Evolutionary conservation across 2,113 vertebrate genomes (phyloP).

Genomic region (Budorcas taxicolor): DNA sequence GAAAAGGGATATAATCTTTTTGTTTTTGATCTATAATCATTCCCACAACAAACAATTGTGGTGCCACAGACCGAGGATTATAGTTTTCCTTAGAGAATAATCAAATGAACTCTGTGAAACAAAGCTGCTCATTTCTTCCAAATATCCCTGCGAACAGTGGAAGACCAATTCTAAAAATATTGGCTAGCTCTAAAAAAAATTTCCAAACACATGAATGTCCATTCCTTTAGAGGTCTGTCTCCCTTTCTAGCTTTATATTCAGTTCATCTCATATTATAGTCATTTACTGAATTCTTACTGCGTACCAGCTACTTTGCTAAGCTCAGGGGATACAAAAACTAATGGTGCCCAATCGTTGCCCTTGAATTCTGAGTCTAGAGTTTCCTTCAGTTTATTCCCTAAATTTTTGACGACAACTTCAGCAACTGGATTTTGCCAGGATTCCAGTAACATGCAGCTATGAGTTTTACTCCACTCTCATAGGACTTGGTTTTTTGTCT

Average conservation of each 20-base stretch:
- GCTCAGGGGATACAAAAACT: not conserved
- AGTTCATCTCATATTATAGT: not conserved
- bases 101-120: slow-evolving; percentile 17
- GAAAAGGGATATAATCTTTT: slow-evolving; percentile 46
- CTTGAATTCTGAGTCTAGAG: not conserved
- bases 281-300: not conserved
- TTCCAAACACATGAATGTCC: not conserved
- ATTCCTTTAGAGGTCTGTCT: not conserved
- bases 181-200: not conserved
- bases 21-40: slow-evolving; percentile 49
- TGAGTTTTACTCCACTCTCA: not conserved
- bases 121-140: slow-evolving; percentile 23
- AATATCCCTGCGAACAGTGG: not conserved
- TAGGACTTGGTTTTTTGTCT: not conserved
- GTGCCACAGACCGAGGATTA: slow-evolving; percentile 11
- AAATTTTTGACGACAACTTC: not conserved
- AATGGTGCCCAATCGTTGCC: not conserved
- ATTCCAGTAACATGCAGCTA: not conserved
- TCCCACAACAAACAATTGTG: slow-evolving; percentile 33
- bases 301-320: not conserved
- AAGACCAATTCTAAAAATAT: slow-evolving; percentile 35
- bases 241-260: not conserved
- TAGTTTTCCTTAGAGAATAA: slow-evolving; percentile 46
- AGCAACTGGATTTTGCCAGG: not conserved
- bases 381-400: not conserved